Conservation (phyloP, 2,888 invertebrate genomes). For the Caenorhabditis sp. region DNA sequence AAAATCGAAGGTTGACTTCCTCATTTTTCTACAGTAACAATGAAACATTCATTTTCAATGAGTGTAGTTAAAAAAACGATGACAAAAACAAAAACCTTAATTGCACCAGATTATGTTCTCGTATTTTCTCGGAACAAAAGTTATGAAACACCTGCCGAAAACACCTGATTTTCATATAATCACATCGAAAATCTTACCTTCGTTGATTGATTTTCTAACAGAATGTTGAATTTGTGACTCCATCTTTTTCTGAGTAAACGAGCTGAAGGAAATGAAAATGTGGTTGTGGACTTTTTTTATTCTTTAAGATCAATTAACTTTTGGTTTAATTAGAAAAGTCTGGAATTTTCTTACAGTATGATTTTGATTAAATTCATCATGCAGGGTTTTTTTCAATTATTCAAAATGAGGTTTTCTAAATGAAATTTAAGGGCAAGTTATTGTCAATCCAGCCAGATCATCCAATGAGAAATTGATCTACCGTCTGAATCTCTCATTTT, state of each 20-base stretch:
- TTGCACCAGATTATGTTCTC: neutral
- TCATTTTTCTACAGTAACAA: neutral
- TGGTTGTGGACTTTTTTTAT: neutral
- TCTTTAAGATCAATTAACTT: neutral
- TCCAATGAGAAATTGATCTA: too few species aligned
- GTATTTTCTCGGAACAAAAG: neutral
- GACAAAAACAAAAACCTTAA: neutral
- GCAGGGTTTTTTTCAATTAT: neutral
- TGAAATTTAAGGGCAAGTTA: neutral
- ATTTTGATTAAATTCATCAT: neutral
- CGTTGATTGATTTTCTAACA: conserved; percentile 17
- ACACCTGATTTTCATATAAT: conserved; percentile 12
- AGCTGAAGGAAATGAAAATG: neutral
- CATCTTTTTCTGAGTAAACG: conserved; percentile 5
- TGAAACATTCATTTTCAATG: neutral
- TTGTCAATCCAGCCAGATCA: too few species aligned
- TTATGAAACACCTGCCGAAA: conserved; percentile 3
- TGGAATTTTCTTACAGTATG: neutral
- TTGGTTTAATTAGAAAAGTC: neutral
- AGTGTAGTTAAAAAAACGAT: neutral
- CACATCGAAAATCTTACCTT: conserved; percentile 25
- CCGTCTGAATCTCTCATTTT: too few species aligned
- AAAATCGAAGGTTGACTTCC: neutral
- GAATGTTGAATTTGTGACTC: neutral
- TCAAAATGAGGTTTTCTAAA: too few species aligned